Evolutionary conservation across 2,113 vertebrate species (phyloP), one percentile per base, ranked within the genome.

Genomic region (Macheiramphus alcinus): DNA sequence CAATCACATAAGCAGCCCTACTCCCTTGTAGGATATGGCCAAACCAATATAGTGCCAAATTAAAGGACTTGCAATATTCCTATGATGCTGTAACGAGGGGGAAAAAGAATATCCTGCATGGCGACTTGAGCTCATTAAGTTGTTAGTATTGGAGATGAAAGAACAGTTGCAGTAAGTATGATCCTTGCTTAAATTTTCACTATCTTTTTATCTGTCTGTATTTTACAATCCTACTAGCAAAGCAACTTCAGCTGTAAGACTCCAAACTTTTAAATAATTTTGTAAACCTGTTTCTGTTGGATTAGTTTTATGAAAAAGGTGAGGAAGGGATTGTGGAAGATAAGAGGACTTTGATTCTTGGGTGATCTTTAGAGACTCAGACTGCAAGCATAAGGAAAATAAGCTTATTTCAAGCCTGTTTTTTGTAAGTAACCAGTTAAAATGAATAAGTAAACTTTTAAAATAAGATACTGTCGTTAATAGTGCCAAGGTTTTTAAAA

Each of bases 371-470:
- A 53, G 73, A 94, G 84, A 78, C 15, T 74, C 32, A 65, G 43
- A 67, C 34, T 87, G 43, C 52, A 89, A 58, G 58, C 73, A 43
- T 45, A 81, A 94, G 48, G 73, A 78, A 91, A 96, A 93, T 27
- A 43, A 89, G 52, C 52, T 76, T 53, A 42, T 74, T 91, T 94
- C 61, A 63, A 42, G 40, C 72, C 66, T 89, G 55, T 13, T 32
- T 92, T 90, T 96, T 76, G 11, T 78, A 90, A 93, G 68, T 78
- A 86, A 92, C n/a, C 20, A 71, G 63, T 92, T 92, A 68, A 86
- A 94, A 82, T 87, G 91, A 96, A 95, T 95, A 86, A 84, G 90
- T 90, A 89, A 95, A 65, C 90, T 66, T 92, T 73, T 72, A 63
- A 61, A 81, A 70, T 47, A 73, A 58, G 34, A n/a, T 40, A 18